Percentiles rank a stretch among this genome's conserved stretches.
Evolutionary conservation across 2,113 vertebrate genomes (phyloP).

Genomic region (Percopsis transmontana): DNA sequence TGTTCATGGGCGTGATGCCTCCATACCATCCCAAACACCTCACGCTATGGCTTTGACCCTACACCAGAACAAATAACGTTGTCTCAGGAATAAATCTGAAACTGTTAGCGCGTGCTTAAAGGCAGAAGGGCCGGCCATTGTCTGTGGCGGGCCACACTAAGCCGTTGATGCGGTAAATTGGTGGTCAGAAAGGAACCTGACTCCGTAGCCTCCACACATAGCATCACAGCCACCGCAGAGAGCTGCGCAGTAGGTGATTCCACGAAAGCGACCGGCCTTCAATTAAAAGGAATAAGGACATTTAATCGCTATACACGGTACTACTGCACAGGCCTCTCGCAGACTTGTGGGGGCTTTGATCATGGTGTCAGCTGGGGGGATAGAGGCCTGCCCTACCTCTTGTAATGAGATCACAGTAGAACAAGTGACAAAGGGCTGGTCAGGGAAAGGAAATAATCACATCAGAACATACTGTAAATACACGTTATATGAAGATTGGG

Average conservation of each 20-base stretch:
- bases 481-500: conserved; percentile 9
- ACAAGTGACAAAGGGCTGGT: conserved; percentile 35
- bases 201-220: conserved; percentile 19
- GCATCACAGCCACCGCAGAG: conserved; percentile 30
- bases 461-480: conserved; percentile 24
- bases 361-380: conserved; percentile 37
- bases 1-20: conserved; percentile 43
- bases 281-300: conserved; percentile 60
- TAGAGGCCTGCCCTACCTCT: conserved; percentile 28
- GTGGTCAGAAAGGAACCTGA: conserved; percentile 18
- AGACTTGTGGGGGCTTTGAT: conserved; percentile 43
- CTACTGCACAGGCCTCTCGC: conserved; percentile 26
- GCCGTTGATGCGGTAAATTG: conserved; percentile 32
- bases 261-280: conserved; percentile 60
- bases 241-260: conserved; percentile 53
- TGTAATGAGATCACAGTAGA: conserved; percentile 52
- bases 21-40: conserved; percentile 51
- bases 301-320: conserved; percentile 44
- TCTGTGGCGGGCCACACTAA: conserved; percentile 43
- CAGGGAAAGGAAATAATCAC: conserved; percentile 43
- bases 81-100: conserved; percentile 58
- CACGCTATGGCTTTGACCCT: conserved; percentile 45
- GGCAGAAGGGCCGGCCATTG: conserved; percentile 37
- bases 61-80: conserved; percentile 50
- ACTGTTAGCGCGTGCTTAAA: conserved; percentile 53